phyloP scores from a whole-genome alignment of 1,140 invertebrate genomes.

The Reticulitermes speratus region DNA sequence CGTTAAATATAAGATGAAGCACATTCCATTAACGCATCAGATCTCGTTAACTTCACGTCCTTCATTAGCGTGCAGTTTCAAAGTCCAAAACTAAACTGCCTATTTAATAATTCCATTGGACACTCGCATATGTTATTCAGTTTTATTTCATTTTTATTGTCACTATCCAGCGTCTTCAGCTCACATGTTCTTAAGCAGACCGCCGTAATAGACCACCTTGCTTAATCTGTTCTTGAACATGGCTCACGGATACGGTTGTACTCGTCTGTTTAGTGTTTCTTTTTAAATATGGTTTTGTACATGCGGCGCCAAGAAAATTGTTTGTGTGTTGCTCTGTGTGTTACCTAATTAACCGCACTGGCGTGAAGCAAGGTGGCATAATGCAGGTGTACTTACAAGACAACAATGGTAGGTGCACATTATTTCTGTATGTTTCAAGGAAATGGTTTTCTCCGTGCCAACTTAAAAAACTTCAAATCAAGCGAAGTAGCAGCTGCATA shows the following conservation, averaged over 20 bases:
- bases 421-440: neutral
- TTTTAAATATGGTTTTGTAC: neutral
- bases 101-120: too few species aligned
- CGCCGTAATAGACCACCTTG: neutral
- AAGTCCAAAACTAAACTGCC: too few species aligned
- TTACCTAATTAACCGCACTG: neutral
- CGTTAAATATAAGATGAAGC: too few species aligned
- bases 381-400: neutral
- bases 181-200: neutral
- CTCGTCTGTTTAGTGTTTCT: neutral
- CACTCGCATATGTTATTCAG: neutral
- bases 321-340: neutral
- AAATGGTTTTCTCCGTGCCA: neutral
- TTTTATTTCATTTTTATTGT: neutral
- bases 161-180: neutral
- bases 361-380: neutral
- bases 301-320: neutral
- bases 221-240: neutral
- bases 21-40: too few species aligned
- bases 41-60: too few species aligned
- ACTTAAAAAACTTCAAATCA: neutral
- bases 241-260: neutral
- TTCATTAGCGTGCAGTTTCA: too few species aligned
- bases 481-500: neutral
- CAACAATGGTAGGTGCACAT: neutral